phyloP scores from a whole-genome alignment of 2,113 vertebrate species.

The Elanus axillaris region DNA sequence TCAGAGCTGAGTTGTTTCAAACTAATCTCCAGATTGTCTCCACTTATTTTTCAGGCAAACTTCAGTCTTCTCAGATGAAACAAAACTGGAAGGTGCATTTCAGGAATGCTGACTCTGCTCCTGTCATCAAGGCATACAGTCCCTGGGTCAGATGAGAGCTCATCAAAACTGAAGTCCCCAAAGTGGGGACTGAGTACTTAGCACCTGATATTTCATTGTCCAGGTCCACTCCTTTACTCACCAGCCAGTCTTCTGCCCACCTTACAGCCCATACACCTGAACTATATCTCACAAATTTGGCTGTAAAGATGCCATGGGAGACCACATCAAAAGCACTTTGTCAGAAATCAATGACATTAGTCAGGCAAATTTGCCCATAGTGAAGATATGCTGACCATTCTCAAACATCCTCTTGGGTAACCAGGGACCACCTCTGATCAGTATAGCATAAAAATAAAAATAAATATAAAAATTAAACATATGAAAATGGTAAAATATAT shows the following conservation, averaged over 20 bases:
- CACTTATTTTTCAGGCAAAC: not conserved
- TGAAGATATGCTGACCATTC: not conserved
- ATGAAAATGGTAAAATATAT: not conserved
- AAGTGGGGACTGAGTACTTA: not conserved
- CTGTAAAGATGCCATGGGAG: not conserved
- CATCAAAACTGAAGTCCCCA: not conserved
- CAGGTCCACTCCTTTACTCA: not conserved
- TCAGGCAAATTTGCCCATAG: not conserved
- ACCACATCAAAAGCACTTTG: not conserved
- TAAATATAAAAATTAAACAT: not conserved
- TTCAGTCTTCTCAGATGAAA: not conserved
- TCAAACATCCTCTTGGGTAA: not conserved
- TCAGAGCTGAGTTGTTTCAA: not conserved
- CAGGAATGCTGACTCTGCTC: not conserved
- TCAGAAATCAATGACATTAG: not conserved
- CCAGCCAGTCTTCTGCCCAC: not conserved
- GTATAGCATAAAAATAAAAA: not conserved
- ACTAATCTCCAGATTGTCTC: not conserved
- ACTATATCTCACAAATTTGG: not conserved
- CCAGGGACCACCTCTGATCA: not conserved
- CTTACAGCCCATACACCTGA: not conserved
- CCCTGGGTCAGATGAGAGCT: not conserved
- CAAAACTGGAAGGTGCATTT: not conserved
- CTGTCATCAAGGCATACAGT: not conserved
- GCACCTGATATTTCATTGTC: not conserved